These are phyloP conservation scores for Osmerus eperlanus DNA, from an alignment of 2,113 vertebrate genomes.

Conservation along the genomic window DNA sequence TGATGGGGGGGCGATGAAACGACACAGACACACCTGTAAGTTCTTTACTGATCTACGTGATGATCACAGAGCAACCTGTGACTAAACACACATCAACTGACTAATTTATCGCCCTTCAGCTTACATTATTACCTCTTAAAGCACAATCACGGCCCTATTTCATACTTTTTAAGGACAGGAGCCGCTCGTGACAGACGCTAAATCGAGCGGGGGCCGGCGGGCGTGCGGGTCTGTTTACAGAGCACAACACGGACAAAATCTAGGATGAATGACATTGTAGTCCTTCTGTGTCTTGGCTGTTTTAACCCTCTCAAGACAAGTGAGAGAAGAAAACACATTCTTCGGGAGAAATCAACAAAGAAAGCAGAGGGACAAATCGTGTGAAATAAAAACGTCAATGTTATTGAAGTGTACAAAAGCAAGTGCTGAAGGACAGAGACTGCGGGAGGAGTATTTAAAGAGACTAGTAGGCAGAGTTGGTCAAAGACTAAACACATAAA, in stretches of 20 bases:
- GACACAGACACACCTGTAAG: too few species aligned
- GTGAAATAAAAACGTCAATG: too few species aligned
- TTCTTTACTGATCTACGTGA: not conserved
- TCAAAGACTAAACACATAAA: slow-evolving; percentile 45
- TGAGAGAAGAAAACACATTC: too few species aligned
- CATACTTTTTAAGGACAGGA: slow-evolving; percentile 48
- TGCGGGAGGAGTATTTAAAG: slow-evolving; percentile 2
- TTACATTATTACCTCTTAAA: slow-evolving; percentile 45
- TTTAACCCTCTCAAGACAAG: slow-evolving; percentile 9
- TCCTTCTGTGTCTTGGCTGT: slow-evolving; percentile 37
- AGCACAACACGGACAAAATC: slow-evolving; percentile 28
- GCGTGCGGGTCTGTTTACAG: slow-evolving; percentile 21
- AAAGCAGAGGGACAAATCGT: too few species aligned
- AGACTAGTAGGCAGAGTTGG: slow-evolving; percentile 62
- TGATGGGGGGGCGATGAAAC: not conserved
- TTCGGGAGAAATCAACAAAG: not conserved
- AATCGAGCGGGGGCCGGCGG: slow-evolving; percentile 19
- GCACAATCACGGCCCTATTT: slow-evolving; percentile 56
- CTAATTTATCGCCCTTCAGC: slow-evolving; percentile 49
- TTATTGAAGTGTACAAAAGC: slow-evolving; percentile 5
- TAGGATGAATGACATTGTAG: not conserved
- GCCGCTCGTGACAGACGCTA: slow-evolving; percentile 37
- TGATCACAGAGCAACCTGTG: slow-evolving; percentile 36
- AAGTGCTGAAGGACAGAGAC: slow-evolving; percentile 8
- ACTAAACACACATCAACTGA: slow-evolving; percentile 66